These are phyloP conservation scores for Micrasema longulum DNA, from an alignment of 1,140 invertebrate genomes.

Conservation along the genomic window DNA sequence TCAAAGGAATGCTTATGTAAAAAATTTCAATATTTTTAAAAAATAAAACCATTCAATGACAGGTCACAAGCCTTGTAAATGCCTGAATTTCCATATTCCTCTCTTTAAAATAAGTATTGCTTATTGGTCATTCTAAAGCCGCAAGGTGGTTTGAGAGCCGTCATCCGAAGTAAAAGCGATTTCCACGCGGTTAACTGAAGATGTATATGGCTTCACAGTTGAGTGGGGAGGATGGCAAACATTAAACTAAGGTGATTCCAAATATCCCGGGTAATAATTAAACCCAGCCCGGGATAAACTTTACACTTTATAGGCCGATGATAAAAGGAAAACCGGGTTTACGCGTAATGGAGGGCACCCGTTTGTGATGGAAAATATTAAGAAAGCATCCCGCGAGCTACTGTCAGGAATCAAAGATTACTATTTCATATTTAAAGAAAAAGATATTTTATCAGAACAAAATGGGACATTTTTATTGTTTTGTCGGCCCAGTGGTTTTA, in stretches of 20 bases:
- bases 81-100: no score
- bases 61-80: no score
- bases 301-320: conserved; percentile 30
- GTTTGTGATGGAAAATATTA: conserved; percentile 10
- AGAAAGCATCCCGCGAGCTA: conserved; percentile 6
- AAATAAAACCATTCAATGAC: no score
- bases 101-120: no score
- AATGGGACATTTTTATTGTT: background rate
- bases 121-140: no score
- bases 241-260: conserved; percentile 38
- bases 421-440: conserved; percentile 2
- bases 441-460: background rate
- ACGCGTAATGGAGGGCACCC: conserved; percentile 10
- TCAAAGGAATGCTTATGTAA: no score
- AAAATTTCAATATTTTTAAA: no score
- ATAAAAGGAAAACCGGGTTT: conserved; percentile 29
- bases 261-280: conserved; percentile 33
- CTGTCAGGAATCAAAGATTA: background rate
- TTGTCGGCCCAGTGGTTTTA: background rate
- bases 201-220: conserved; percentile 42
- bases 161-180: conserved; percentile 15
- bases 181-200: conserved; percentile 32
- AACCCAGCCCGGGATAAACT: conserved; percentile 20
- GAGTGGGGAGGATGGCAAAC: conserved; percentile 32
- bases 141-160: conserved; percentile 1